These are phyloP conservation scores for Oscheius myriophilus DNA, from an alignment of 2,888 invertebrate species.

Conservation along the genomic window DNA sequence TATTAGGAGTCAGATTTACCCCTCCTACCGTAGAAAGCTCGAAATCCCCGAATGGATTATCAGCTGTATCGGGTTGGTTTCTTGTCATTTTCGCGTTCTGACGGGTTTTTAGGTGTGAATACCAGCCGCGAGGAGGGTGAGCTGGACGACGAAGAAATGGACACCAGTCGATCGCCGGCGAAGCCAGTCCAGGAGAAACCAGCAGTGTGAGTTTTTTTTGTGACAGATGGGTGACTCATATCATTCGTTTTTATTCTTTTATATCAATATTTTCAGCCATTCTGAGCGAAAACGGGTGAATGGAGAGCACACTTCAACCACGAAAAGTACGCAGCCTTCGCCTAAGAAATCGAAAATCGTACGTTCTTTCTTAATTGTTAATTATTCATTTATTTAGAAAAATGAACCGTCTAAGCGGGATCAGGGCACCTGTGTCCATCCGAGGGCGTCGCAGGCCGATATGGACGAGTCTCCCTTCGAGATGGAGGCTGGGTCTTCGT, in stretches of 20 bases:
- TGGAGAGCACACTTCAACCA: background rate
- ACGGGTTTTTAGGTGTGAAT: background rate
- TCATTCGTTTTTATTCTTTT: background rate
- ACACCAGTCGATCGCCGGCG: conserved; percentile 1
- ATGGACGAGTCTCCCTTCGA: conserved; percentile 24
- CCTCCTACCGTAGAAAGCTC: background rate
- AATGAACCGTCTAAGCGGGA: background rate
- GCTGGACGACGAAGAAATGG: conserved; percentile 30
- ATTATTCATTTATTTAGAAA: background rate
- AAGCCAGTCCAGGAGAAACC: conserved; percentile 4
- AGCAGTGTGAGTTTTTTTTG: background rate
- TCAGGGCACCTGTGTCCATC: conserved; percentile 23
- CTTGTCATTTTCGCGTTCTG: background rate
- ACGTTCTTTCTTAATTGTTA: background rate
- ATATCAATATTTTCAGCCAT: background rate
- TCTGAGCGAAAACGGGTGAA: conserved; percentile 12
- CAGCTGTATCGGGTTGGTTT: background rate
- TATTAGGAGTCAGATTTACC: background rate
- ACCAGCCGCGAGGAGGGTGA: conserved; percentile 19
- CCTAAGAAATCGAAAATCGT: conserved; percentile 11
- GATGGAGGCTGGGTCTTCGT: conserved; percentile 27
- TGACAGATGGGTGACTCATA: too few species aligned
- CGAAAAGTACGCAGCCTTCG: background rate
- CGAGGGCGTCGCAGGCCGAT: conserved; percentile 23
- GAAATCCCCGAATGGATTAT: background rate